phyloP scores from a whole-genome alignment of 2,797 vertebrate genomes.

The Diplodus puntazzo region DNA sequence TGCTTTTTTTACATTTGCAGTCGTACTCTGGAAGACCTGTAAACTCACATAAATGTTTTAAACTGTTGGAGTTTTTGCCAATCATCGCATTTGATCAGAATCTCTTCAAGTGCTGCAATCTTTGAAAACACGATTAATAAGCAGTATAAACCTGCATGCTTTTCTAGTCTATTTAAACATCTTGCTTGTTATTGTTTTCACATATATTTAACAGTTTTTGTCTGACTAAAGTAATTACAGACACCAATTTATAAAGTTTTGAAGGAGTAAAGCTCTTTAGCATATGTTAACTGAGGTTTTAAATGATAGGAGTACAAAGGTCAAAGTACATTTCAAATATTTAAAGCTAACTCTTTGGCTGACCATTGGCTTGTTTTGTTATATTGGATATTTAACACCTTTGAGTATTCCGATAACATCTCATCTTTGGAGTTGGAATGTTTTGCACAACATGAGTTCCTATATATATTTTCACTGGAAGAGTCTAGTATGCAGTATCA shows the following conservation, averaged over 20 bases:
- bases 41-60: too few relatives aligned
- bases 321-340: conserved; percentile 5
- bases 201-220: background rate
- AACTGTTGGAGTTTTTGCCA: background rate
- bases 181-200: conserved; percentile 3
- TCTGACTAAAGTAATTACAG: background rate
- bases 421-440: conserved; percentile 58
- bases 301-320: conserved; percentile 2
- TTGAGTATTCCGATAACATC: conserved; percentile 8
- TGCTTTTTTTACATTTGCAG: too few relatives aligned
- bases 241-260: background rate
- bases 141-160: background rate
- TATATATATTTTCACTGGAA: conserved; percentile 10
- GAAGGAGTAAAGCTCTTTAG: background rate
- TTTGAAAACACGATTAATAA: background rate
- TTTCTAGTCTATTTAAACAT: conserved; percentile 18
- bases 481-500: conserved; percentile 16
- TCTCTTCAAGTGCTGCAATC: background rate
- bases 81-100: conserved; percentile 5
- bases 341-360: conserved; percentile 72
- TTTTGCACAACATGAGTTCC: conserved; percentile 18
- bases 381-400: conserved; percentile 8
- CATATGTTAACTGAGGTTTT: background rate
- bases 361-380: conserved; percentile 33
- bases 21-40: too few relatives aligned